Conservation (phyloP, 1,140 invertebrate species). For the Popillia japonica region DNA sequence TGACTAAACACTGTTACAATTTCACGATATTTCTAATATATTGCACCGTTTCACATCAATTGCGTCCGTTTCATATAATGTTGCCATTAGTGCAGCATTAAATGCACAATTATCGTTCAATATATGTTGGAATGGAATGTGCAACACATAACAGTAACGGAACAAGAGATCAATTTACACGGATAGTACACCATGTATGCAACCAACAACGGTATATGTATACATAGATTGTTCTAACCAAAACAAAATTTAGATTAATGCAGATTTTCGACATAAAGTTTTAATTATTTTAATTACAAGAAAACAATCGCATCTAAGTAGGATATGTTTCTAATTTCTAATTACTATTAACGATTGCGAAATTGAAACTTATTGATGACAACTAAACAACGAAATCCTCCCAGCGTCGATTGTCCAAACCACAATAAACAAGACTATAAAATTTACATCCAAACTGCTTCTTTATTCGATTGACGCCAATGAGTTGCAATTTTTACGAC, state of each 20-base stretch:
- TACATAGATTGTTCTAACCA: too few species aligned
- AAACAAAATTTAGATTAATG: too few species aligned
- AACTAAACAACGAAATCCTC: background rate
- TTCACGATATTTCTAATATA: background rate
- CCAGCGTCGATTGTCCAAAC: background rate
- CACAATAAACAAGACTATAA: background rate
- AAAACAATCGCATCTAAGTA: too few species aligned
- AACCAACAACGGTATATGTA: too few species aligned
- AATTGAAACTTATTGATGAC: background rate
- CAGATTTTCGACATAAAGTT: too few species aligned
- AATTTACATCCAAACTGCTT: background rate
- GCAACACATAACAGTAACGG: too few species aligned
- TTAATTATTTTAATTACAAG: too few species aligned
- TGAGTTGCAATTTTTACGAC: constrained; percentile 14
- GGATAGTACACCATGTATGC: too few species aligned
- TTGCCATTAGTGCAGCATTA: background rate
- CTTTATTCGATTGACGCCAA: constrained; percentile 10
- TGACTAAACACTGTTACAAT: background rate
- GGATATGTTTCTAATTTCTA: too few species aligned
- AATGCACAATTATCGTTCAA: too few species aligned
- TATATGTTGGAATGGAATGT: too few species aligned
- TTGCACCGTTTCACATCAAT: constrained; percentile 4
- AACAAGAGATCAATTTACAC: too few species aligned
- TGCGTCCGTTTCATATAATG: background rate
- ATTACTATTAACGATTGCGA: background rate